These are phyloP conservation scores for Empidonax traillii DNA, from an alignment of 2,113 vertebrate species.

Conservation along the genomic window DNA sequence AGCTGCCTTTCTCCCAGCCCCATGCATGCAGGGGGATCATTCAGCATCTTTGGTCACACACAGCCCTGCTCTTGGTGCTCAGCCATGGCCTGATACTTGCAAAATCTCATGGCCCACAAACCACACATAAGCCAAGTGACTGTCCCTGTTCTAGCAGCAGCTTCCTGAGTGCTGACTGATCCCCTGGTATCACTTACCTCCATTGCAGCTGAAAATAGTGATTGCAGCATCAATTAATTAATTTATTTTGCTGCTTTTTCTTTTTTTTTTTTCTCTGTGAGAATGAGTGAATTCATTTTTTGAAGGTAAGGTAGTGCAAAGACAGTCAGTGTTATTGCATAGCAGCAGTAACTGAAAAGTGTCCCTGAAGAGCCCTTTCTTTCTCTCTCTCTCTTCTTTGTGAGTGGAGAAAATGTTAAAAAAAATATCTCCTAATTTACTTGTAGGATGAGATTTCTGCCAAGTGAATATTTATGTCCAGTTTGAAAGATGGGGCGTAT, in stretches of 20 bases:
- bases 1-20: not conserved
- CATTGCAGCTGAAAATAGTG: not conserved
- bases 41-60: not conserved
- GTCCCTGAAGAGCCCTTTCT: not conserved
- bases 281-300: not conserved
- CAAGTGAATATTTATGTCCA: constrained; percentile 44
- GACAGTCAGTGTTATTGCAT: not conserved
- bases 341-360: constrained; percentile 2
- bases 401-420: constrained; percentile 13
- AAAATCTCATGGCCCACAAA: not conserved
- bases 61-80: not conserved
- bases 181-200: not conserved
- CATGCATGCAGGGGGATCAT: accelerated
- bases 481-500: not conserved
- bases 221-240: not conserved
- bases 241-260: not conserved
- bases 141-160: not conserved
- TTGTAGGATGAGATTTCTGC: constrained; percentile 15
- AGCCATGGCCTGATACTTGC: not conserved
- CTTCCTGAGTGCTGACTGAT: not conserved
- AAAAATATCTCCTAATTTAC: not conserved
- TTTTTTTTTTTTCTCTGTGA: not conserved
- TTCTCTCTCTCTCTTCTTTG: not conserved
- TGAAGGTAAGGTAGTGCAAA: not conserved
- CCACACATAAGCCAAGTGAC: not conserved